Base-by-base conservation (phyloP, 2,113 vertebrate genomes). In the Gallinago paraguaiae region DNA sequence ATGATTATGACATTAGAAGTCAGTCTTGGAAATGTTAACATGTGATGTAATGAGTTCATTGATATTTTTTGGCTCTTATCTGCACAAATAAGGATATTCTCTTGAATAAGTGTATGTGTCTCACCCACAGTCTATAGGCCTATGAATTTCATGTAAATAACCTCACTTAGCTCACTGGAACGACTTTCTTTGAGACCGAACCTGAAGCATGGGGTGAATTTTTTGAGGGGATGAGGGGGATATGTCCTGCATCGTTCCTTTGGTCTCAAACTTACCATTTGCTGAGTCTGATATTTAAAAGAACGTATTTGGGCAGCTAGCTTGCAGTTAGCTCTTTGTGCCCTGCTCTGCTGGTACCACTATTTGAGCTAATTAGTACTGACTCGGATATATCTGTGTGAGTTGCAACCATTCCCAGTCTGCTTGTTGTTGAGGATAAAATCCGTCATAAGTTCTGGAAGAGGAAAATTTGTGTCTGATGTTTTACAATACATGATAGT, bases 381-480 rank as follows among this genome's bases (percentile, higher is more conserved):
- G 85, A 51, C 31, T 81, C 56, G 17, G 24, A 25, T 77, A 48
- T 6, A 10, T 43, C 50, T 86, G 4, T 64, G 24, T 50, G 69
- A 89, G 43, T 41, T 91, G 72, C 64, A 84, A 9, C 57, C 33
- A 28, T 94, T 92, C 82, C 82, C 75, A 86, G n/a, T 61, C 50
- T 93, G 50, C 60, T 70, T 72, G 57, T 72, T 83, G 19, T 53
- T 82, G 75, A 80, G 68, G 88, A 72, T 90, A 94, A 87, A 82
- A 86, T 82, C 28, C 35, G 74, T 88, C 10, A 1, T 57, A 90
- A 61, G 16, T 50, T 90, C 51, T 90, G 60, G 56, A 75, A 77
- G 13, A 51, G 59, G 76, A 83, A 78, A 88, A 94, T 70, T 91
- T 77, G 64, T n/a, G 39, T 80, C 72, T 88, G 60, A 70, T 72